Percentiles rank a stretch among this genome's conserved stretches.
Evolutionary conservation across 2,113 vertebrate genomes (phyloP).

Genomic region (Amazona vittata): DNA sequence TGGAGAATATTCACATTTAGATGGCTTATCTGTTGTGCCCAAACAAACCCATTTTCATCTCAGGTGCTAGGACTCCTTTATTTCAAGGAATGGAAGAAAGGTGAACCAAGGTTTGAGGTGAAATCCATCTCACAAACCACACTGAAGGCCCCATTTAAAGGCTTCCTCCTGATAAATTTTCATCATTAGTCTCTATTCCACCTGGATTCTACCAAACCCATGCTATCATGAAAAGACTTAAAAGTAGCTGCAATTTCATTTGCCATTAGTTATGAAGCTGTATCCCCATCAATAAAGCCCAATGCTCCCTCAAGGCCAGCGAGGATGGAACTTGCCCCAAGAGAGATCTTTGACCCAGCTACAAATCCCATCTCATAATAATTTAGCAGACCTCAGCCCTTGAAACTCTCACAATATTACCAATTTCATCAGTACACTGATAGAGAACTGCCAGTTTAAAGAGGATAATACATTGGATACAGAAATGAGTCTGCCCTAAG

Average conservation of each 20-base stretch:
- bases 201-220: background rate
- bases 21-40: background rate
- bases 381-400: background rate
- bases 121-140: slow-evolving; percentile 12
- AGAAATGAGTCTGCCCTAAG: background rate
- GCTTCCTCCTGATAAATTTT: slow-evolving; percentile 34
- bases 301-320: background rate
- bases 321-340: background rate
- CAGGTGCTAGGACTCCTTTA: background rate
- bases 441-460: background rate
- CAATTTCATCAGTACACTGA: background rate
- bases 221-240: background rate
- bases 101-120: slow-evolving; percentile 21
- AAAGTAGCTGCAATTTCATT: background rate
- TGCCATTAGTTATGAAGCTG: background rate
- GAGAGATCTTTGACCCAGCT: background rate
- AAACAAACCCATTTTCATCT: slow-evolving; percentile 33
- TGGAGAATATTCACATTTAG: slow-evolving; percentile 50
- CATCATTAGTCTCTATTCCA: background rate
- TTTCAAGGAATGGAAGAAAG: background rate
- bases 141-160: background rate
- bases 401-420: background rate
- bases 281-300: background rate
- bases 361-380: background rate
- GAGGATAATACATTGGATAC: background rate